Evolutionary conservation across 2,113 vertebrate species (phyloP).

Genomic region (Hyperopisus bebe): DNA sequence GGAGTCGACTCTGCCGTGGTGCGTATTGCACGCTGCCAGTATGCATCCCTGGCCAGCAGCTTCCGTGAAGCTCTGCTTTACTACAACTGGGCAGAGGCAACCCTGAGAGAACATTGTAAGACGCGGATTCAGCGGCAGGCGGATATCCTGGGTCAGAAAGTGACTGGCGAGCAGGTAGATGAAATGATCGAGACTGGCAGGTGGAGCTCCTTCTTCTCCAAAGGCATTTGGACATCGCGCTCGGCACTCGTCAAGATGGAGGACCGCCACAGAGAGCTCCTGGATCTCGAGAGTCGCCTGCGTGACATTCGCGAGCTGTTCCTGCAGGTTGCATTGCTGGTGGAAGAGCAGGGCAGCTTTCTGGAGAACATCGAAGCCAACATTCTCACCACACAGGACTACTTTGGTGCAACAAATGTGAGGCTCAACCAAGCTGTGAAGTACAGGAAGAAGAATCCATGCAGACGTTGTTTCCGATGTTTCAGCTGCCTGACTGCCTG

Average conservation of each 20-base stretch:
- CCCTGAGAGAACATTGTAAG: conserved; percentile 71
- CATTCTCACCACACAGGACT: conserved; percentile 63
- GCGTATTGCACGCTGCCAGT: conserved; percentile 67
- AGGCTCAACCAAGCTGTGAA: conserved; percentile 67
- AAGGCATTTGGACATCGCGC: conserved; percentile 67
- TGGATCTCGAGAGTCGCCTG: conserved; percentile 75
- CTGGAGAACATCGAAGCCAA: conserved; percentile 74
- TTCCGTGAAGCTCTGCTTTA: conserved; percentile 71
- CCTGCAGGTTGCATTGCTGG: conserved; percentile 72
- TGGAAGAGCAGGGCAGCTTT: conserved; percentile 75
- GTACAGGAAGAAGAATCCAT: conserved; percentile 73
- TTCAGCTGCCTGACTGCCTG: conserved; percentile 57
- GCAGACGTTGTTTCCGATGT: conserved; percentile 62
- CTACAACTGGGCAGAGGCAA: conserved; percentile 73
- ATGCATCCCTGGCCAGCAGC: conserved; percentile 55
- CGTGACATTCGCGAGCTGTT: conserved; percentile 75
- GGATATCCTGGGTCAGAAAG: conserved; percentile 76
- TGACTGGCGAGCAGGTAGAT: conserved; percentile 73
- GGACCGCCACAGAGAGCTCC: conserved; percentile 75
- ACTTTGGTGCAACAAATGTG: conserved; percentile 59
- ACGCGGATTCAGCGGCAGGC: conserved; percentile 79
- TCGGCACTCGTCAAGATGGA: conserved; percentile 73
- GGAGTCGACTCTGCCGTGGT: conserved; percentile 58
- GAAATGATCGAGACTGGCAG: conserved; percentile 76
- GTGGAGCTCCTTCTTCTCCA: conserved; percentile 74